Conservation (phyloP, 2,113 vertebrate species). For the Craseonycteris thonglongyai region DNA sequence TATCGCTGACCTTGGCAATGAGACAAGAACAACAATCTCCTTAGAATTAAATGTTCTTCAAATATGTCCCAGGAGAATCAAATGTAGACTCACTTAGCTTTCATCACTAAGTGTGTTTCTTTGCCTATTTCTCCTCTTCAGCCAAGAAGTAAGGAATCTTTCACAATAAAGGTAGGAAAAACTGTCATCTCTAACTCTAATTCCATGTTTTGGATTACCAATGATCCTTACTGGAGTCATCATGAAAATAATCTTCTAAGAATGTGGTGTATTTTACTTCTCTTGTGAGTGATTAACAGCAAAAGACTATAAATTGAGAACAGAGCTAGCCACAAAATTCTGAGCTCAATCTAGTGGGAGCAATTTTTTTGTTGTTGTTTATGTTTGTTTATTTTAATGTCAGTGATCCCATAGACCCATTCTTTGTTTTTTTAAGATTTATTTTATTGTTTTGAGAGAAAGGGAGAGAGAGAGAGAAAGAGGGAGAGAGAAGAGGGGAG, state of each 20-base stretch:
- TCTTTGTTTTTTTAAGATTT: no score
- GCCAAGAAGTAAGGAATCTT: background rate
- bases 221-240: background rate
- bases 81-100: background rate
- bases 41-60: slow-evolving; percentile 57
- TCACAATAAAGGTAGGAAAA: slow-evolving; percentile 26
- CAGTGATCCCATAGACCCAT: background rate
- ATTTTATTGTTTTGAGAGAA: no score
- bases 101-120: background rate
- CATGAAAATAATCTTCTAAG: background rate
- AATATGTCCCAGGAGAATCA: slow-evolving; percentile 34
- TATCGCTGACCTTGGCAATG: slow-evolving; percentile 34
- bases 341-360: background rate
- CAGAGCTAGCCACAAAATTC: background rate
- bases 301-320: background rate
- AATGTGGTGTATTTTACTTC: background rate
- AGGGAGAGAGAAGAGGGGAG: no score
- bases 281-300: background rate
- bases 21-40: slow-evolving; percentile 40
- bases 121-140: slow-evolving; percentile 1
- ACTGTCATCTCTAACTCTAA: background rate
- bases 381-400: background rate
- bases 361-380: background rate
- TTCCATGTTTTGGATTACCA: background rate
- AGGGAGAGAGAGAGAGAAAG: no score